Percentiles rank a stretch among this genome's conserved stretches.
Conservation (phyloP, 2,797 vertebrate species). For the Syngnathus rostellatus region DNA sequence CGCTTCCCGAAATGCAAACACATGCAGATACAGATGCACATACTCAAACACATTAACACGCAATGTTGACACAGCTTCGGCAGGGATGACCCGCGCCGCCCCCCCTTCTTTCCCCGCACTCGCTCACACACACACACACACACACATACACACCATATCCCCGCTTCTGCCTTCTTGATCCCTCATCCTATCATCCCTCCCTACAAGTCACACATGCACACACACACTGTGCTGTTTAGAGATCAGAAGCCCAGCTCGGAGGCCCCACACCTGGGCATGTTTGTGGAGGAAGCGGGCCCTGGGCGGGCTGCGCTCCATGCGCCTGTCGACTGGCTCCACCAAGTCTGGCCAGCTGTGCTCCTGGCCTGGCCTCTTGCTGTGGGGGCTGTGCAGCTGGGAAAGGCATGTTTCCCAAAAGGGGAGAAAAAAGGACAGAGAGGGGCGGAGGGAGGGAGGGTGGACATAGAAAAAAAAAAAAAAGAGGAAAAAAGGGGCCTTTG, state of each 20-base stretch:
- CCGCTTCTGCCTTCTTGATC: conserved; percentile 57
- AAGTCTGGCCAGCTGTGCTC: conserved; percentile 81
- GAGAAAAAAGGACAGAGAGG: conserved; percentile 52
- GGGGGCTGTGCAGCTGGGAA: conserved; percentile 80
- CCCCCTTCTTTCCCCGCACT: conserved; percentile 38
- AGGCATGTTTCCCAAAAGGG: conserved; percentile 78
- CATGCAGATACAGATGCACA: conserved; percentile 59
- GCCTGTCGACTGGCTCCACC: conserved; percentile 80
- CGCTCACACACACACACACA: conserved; percentile 35
- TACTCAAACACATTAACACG: conserved; percentile 65
- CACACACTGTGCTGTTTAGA: conserved; percentile 60
- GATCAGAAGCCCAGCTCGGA: conserved; percentile 75
- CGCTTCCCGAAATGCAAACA: conserved; percentile 61
- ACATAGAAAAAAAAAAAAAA: conserved; percentile 39
- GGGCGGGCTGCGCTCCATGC: conserved; percentile 78
- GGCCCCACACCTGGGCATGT: conserved; percentile 81
- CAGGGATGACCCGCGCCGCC: conserved; percentile 47
- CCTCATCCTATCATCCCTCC: conserved; percentile 58
- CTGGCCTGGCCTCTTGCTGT: conserved; percentile 76
- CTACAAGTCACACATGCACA: conserved; percentile 26
- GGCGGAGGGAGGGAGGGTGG: conserved; percentile 46
- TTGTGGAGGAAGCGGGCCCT: conserved; percentile 78
- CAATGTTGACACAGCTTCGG: conserved; percentile 77
- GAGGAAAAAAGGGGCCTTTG: conserved; percentile 52
- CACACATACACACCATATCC: conserved; percentile 35